A percentile compares a stretch with the other conserved stretches of the same genome.
Conservation (phyloP, 2,113 vertebrate genomes). For the Ptilorrhoa leucosticta region DNA sequence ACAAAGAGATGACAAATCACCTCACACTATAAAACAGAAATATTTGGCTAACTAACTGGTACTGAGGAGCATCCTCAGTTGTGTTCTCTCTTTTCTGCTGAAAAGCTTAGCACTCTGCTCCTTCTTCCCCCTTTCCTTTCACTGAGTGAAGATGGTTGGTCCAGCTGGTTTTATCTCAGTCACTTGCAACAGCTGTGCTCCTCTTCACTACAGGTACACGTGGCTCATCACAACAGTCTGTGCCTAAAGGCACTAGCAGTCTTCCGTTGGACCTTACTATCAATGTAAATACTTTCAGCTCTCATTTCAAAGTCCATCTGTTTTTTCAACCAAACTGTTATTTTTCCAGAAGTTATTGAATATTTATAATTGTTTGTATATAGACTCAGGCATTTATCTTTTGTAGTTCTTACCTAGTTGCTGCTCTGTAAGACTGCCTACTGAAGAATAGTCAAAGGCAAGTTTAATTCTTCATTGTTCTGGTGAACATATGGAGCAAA, state of each 20-base stretch:
- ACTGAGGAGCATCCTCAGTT: background rate
- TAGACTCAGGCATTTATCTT: background rate
- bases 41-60: background rate
- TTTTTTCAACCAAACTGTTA: background rate
- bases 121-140: background rate
- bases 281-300: background rate
- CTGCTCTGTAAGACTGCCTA: background rate
- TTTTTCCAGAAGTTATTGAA: background rate
- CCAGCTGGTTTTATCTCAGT: background rate
- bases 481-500: background rate
- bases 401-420: background rate
- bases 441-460: background rate
- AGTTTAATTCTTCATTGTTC: background rate
- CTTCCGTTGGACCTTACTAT: background rate
- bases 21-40: background rate
- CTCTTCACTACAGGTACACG: background rate
- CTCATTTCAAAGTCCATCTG: background rate
- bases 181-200: background rate
- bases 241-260: background rate
- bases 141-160: background rate
- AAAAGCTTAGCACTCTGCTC: background rate
- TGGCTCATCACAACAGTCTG: background rate
- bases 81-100: background rate
- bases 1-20: background rate
- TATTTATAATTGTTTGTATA: background rate